Evolutionary conservation across 2,113 vertebrate species (phyloP).

Genomic region (Lipotes vexillifer): DNA sequence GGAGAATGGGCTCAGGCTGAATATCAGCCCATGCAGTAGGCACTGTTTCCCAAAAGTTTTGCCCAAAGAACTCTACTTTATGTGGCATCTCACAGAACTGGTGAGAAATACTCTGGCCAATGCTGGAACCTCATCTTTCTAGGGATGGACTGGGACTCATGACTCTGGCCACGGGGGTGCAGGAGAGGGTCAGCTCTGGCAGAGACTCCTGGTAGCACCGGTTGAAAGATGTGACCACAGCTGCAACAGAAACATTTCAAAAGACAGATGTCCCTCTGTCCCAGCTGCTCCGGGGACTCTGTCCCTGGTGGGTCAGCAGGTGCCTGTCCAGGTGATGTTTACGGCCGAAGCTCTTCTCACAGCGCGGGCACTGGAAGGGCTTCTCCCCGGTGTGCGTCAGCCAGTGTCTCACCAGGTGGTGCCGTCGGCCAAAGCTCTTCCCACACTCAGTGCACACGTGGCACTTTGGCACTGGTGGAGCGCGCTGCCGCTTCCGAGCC

Average conservation of each 20-base stretch:
- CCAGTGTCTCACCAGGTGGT: constrained; percentile 72
- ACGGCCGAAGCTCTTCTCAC: constrained; percentile 73
- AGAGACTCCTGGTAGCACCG: constrained; percentile 47
- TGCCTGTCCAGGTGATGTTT: constrained; percentile 72
- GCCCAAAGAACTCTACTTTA: background rate
- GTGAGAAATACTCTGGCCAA: background rate
- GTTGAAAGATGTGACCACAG: constrained; percentile 25
- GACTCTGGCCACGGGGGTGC: background rate
- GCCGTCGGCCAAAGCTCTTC: constrained; percentile 70
- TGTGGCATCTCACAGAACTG: constrained; percentile 21
- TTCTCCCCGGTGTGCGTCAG: constrained; percentile 72
- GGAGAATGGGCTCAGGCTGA: background rate
- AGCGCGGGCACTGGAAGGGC: constrained; percentile 71
- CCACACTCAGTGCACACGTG: constrained; percentile 75
- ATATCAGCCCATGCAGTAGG: background rate
- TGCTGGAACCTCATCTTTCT: background rate
- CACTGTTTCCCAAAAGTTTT: constrained; percentile 29
- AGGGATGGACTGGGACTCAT: background rate
- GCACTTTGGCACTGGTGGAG: constrained; percentile 46
- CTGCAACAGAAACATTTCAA: constrained; percentile 35
- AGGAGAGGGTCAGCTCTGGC: constrained; percentile 10
- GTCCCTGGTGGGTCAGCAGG: constrained; percentile 71
- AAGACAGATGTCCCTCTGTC: constrained; percentile 60
- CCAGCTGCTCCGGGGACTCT: constrained; percentile 59
- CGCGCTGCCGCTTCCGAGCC: constrained; percentile 74